Conservation (phyloP, 2,797 vertebrate genomes). For the Pyrocephalus nanus region DNA sequence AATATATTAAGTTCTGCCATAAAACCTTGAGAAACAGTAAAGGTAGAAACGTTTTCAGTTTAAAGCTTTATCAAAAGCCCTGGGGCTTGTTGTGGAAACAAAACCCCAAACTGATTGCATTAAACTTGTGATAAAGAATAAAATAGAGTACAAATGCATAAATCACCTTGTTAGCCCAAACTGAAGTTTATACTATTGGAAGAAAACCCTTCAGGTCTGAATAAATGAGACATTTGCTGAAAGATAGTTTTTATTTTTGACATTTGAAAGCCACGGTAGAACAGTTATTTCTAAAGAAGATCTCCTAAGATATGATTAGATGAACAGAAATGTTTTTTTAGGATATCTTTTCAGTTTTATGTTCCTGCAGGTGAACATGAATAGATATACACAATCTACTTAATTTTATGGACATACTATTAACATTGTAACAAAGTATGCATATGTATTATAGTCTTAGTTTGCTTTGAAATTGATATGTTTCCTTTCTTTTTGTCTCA, state of each 20-base stretch:
- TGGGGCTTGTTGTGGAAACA: background rate
- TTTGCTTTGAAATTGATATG: background rate
- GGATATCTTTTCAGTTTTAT: background rate
- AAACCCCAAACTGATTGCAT: conserved; percentile 13
- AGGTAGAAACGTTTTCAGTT: conserved; percentile 27
- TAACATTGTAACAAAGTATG: background rate
- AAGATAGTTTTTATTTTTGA: background rate
- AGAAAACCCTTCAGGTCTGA: conserved; percentile 31
- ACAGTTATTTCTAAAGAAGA: background rate
- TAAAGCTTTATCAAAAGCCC: conserved; percentile 55
- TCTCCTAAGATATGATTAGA: background rate
- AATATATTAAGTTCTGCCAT: conserved; percentile 21
- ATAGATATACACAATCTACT: background rate
- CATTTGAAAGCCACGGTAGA: background rate
- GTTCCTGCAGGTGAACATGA: background rate
- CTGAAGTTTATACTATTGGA: conserved; percentile 18
- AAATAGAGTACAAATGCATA: conserved; percentile 35
- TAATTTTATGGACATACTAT: background rate
- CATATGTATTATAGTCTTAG: background rate
- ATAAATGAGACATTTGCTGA: conserved; percentile 19
- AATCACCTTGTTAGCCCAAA: conserved; percentile 53
- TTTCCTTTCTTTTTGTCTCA: background rate
- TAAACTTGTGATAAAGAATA: conserved; percentile 43
- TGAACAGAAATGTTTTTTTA: background rate
- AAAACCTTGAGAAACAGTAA: conserved; percentile 38